Base-by-base conservation (phyloP, 2,888 invertebrate species). In the Neuroscelio doddi region DNA sequence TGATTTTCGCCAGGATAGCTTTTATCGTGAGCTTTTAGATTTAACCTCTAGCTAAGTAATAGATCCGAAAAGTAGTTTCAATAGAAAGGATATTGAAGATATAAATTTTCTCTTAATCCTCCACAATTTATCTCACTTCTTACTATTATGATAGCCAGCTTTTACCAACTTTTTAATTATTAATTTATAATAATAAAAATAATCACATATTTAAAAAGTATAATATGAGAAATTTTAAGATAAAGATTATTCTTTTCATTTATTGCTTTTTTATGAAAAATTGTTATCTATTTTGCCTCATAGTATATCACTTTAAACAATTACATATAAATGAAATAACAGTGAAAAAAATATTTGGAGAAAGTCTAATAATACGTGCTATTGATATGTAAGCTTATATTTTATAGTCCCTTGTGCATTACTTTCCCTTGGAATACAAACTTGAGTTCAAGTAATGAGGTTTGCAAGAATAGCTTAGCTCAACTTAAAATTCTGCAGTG, bases 21-120 rank as follows among this genome's bases (percentile, higher is more conserved):
- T 12, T 34, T 7, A 12, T 34, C 7, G 5, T 12, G n/a, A 52
- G 27, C 16, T 44, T 49, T 16, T 27, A 55, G 39, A 51, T 50
- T 51, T 30, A 41, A 46, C 45, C 45, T 55, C 42, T 14, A 34
- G 14, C 3, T 55, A 44, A 49, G 51, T 57, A 56, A 63, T 56
- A 50, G 50, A 50, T 39, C 45, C 30, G 44, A 50, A 45, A 24
- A 38, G 42, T 42, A 21, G 52, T 57, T 63, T 42, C 47, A 39
- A 63, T 47, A 57, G 41, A 52, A 42, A 30, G 17, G 51, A 52
- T 51, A 52, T 56, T 49, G 34, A 55, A 38, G 50, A 10, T 45
- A 49, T 62, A 62, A 55, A 62, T 62, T 45, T 55, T 10, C 24
- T 9, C 15, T 17, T 3, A 17, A n/a, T 12, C 44, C 32, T 12